phyloP scores from a whole-genome alignment of 2,113 vertebrate genomes.

The Brachypodius melanocephalos region DNA sequence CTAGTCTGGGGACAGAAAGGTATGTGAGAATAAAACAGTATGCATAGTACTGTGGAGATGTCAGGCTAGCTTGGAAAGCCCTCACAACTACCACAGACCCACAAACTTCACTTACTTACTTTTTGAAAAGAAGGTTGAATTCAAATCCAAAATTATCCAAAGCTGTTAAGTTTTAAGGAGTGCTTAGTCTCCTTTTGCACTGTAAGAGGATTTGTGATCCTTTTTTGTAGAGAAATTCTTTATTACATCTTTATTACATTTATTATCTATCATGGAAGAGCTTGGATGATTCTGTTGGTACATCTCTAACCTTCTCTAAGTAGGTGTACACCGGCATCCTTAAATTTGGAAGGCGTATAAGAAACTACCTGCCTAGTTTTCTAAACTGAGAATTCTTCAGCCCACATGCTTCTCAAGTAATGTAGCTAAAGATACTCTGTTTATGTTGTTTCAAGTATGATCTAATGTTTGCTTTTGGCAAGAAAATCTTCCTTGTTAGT shows the following conservation, averaged over 20 bases:
- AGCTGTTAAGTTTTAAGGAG: background rate
- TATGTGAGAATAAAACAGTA: accelerated
- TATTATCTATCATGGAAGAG: background rate
- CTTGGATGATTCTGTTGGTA: background rate
- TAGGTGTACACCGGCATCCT: background rate
- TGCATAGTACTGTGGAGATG: background rate
- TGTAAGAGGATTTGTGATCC: accelerated
- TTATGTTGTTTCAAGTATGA: background rate
- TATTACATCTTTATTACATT: background rate
- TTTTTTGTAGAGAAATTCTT: background rate
- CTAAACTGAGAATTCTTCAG: background rate
- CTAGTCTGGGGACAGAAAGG: background rate
- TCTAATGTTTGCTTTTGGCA: constrained; percentile 9
- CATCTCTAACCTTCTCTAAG: background rate
- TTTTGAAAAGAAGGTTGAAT: background rate
- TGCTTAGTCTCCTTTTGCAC: background rate
- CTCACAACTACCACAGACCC: background rate
- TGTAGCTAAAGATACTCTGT: background rate
- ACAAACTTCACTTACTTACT: accelerated
- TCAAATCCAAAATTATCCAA: background rate
- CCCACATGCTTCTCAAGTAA: background rate
- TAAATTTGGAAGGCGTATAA: background rate
- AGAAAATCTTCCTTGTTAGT: background rate
- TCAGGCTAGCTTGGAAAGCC: background rate
- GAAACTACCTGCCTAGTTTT: background rate